phyloP scores from a whole-genome alignment of 2,113 vertebrate species.

The Dicentrarchus labrax region DNA sequence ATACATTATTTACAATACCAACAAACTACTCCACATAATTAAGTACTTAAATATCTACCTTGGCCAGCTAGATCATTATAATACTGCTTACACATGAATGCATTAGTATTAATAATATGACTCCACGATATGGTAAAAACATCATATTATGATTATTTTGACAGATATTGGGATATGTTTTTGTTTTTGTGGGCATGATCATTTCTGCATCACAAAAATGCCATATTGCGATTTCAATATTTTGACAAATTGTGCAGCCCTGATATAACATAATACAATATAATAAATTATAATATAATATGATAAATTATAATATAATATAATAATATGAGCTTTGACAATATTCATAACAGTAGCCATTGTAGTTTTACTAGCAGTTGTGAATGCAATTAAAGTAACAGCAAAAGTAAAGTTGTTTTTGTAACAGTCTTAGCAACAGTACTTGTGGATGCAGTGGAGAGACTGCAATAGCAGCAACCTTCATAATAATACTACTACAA shows the following conservation, averaged over 20 bases:
- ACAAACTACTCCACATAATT: background rate
- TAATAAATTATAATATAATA: background rate
- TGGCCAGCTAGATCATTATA: background rate
- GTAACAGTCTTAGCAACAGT: background rate
- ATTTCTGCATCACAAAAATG: too few species aligned
- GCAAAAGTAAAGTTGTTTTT: background rate
- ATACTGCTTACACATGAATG: background rate
- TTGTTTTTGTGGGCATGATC: too few species aligned
- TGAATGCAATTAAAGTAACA: background rate
- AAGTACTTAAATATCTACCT: background rate
- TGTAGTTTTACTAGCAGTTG: too few species aligned
- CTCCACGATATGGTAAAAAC: too few species aligned
- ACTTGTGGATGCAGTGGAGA: background rate
- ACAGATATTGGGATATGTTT: too few species aligned
- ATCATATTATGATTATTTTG: too few species aligned
- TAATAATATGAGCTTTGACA: background rate
- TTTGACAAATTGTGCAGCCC: too few species aligned
- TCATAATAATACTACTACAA: background rate
- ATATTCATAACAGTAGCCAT: background rate
- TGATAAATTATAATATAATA: background rate
- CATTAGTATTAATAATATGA: background rate
- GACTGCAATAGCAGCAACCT: background rate
- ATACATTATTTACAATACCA: background rate
- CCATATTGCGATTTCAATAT: too few species aligned
- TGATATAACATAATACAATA: background rate